Percentiles rank a stretch among this genome's conserved stretches.
phyloP scores from a whole-genome alignment of 2,113 vertebrate species.

The Xerus inauris region DNA sequence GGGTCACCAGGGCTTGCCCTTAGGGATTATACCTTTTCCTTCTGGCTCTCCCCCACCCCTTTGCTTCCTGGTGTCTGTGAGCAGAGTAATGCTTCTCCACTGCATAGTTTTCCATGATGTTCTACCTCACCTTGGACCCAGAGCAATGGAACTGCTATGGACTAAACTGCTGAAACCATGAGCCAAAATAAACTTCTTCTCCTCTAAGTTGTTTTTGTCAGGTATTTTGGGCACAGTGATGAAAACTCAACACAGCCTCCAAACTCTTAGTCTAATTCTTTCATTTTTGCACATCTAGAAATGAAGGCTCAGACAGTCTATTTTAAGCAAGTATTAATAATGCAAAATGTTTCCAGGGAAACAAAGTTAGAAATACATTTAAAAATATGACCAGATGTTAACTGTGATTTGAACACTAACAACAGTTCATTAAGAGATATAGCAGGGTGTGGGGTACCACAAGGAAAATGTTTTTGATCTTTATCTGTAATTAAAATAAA shows the following conservation, averaged over 20 bases:
- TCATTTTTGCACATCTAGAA: neutral
- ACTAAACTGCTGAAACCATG: no score
- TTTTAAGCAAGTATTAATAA: slow-evolving; percentile 45
- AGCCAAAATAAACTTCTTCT: no score
- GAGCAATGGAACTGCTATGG: no score
- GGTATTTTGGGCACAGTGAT: no score
- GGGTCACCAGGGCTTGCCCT: no score
- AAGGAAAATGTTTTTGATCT: neutral
- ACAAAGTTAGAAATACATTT: slow-evolving; percentile 24
- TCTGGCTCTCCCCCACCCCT: no score
- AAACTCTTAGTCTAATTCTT: neutral
- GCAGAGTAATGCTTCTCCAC: no score
- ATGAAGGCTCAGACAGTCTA: neutral
- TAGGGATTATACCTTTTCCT: no score
- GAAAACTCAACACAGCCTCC: neutral
- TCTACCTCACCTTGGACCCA: no score
- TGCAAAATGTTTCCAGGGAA: slow-evolving; percentile 39
- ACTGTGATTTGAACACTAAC: neutral
- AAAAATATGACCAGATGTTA: slow-evolving; percentile 31
- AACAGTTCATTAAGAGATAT: neutral
- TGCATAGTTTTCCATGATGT: no score
- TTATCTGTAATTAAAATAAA: neutral
- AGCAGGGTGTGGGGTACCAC: neutral
- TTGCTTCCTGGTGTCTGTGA: no score
- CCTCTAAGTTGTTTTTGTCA: no score